Percentiles rank a stretch among this genome's conserved stretches.
These are phyloP conservation scores for Mobula birostris DNA, from an alignment of 2,113 vertebrate genomes.

Conservation along the genomic window DNA sequence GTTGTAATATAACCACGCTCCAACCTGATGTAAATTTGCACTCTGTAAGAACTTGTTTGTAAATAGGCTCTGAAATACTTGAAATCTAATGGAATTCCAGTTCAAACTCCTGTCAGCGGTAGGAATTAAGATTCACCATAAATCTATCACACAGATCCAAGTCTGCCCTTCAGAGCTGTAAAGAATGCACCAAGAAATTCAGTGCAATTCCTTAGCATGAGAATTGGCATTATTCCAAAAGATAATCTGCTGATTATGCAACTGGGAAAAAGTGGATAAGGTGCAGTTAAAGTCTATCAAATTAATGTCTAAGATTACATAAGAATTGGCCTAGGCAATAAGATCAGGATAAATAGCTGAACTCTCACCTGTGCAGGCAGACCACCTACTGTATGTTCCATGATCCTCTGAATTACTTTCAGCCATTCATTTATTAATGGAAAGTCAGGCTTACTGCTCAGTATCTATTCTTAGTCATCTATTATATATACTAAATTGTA, in stretches of 20 bases:
- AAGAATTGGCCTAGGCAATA: not conserved
- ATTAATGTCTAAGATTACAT: not conserved
- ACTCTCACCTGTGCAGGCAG: not conserved
- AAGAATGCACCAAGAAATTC: not conserved
- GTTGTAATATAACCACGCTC: not conserved
- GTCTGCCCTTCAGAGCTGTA: not conserved
- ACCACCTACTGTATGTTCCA: not conserved
- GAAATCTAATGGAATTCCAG: slow-evolving; percentile 12
- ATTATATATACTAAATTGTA: not conserved
- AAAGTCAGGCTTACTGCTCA: not conserved
- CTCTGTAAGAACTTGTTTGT: not conserved
- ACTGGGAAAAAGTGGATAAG: not conserved
- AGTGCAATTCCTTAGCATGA: not conserved
- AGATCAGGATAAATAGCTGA: not conserved
- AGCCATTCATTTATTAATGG: not conserved
- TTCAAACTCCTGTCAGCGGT: not conserved
- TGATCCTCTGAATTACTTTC: not conserved
- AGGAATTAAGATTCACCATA: not conserved
- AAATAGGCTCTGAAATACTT: not conserved
- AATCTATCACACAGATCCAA: slow-evolving; percentile 22
- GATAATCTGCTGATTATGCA: not conserved
- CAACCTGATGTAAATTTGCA: not conserved
- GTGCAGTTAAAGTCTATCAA: not conserved
- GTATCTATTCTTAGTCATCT: not conserved
- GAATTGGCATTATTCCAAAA: not conserved